phyloP scores from a whole-genome alignment of 1,140 invertebrate genomes.

The Lepidurus apus region DNA sequence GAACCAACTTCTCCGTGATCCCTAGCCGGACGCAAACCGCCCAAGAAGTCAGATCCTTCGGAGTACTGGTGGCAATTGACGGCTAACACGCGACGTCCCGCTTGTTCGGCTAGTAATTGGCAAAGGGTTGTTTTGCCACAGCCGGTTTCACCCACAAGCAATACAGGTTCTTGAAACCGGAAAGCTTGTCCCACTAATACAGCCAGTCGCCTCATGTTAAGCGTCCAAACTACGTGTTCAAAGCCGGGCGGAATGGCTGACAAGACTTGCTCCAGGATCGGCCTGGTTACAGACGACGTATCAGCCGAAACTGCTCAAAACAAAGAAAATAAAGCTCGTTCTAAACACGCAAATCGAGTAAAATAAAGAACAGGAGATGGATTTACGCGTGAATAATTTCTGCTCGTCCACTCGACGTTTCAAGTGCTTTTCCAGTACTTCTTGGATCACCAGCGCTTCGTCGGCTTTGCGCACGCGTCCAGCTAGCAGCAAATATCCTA shows the following conservation, averaged over 20 bases:
- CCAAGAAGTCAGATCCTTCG: conserved; percentile 95
- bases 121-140: conserved; percentile 98
- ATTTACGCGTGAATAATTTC: conserved; percentile 63
- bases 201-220: conserved; percentile 80
- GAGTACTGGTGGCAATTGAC: conserved; percentile 99
- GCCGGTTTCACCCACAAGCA: conserved; percentile 96
- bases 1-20: conserved; percentile 45
- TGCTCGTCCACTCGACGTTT: conserved; percentile 68
- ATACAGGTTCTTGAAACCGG: conserved; percentile 85
- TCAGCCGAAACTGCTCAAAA: conserved; percentile 44
- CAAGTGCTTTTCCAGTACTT: conserved; percentile 74
- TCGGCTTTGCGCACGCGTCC: conserved; percentile 83
- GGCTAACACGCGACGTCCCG: conserved; percentile 59
- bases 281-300: conserved; percentile 70
- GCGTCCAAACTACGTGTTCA: conserved; percentile 88
- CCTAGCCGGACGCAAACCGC: conserved; percentile 84
- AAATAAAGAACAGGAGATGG: conserved; percentile 39
- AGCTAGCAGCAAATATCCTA: conserved; percentile 80
- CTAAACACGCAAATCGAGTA: neutral
- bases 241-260: conserved; percentile 52
- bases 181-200: conserved; percentile 83
- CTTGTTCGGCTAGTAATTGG: conserved; percentile 71
- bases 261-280: conserved; percentile 62
- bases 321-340: conserved; percentile 26
- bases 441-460: conserved; percentile 51